Evolutionary conservation across 2,113 vertebrate species (phyloP).

Genomic region (Stomatorhinus ivindoensis): DNA sequence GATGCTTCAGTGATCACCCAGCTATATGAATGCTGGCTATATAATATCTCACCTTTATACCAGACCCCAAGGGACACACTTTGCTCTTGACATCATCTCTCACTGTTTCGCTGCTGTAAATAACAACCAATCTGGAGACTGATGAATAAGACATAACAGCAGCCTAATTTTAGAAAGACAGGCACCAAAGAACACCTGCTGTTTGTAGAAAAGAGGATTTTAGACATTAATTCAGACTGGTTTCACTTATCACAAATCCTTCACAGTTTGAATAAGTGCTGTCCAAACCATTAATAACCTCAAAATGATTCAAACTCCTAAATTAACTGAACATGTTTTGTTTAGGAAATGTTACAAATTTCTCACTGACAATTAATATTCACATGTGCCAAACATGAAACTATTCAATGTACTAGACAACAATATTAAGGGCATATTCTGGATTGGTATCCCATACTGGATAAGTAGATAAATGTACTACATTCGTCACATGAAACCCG

Average conservation of each 20-base stretch:
- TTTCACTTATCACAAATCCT: not conserved
- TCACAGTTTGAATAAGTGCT: not conserved
- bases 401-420: not conserved
- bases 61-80: not conserved
- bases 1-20: not conserved
- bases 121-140: not conserved
- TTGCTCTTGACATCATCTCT: not conserved
- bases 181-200: not conserved
- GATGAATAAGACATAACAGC: not conserved
- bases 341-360: not conserved
- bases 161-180: not conserved
- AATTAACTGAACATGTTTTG: not conserved
- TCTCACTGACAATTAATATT: not conserved
- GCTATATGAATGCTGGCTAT: not conserved
- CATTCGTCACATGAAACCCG: not conserved
- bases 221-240: not conserved
- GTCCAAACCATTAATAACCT: not conserved
- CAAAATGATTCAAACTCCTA: not conserved
- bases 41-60: not conserved
- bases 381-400: not conserved
- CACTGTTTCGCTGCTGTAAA: not conserved
- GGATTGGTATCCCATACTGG: not conserved
- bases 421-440: not conserved
- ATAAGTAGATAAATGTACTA: not conserved
- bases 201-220: not conserved